Base-by-base conservation (phyloP, 2,797 vertebrate species). In the Capromys pilorides region DNA sequence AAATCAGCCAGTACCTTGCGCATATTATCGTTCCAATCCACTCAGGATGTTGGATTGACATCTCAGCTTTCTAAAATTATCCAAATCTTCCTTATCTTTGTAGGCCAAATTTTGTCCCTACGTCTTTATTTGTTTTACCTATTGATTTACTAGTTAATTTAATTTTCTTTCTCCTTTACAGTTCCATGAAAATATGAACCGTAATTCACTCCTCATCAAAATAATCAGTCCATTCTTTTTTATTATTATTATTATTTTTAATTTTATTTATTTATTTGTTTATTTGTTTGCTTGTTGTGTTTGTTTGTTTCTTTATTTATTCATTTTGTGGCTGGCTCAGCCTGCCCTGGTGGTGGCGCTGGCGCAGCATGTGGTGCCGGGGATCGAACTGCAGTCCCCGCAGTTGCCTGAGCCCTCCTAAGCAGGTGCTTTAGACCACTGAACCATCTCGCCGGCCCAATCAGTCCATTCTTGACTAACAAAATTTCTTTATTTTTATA, bases 11-110 rank as follows among this genome's bases (percentile, higher is more conserved):
- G 5, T 28, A n/a, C 21, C 31, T 33, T 21, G 49, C n/a, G 8
- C n/a, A 78, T 49, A 19, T 18, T 67, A 67, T n/a, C 33, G 16
- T 67, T n/a, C 6, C 33, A 67, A 19, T 11, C 9, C 9, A 33
- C 36, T 51, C 33, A 79, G 41, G 81, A 77, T 6, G 1, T 66
- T 96, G 19, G 22, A 59, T 85, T 81, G 78, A 14, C 36, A 79
- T 45, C 81, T 90, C 24, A 73, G 31, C 39, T 85, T 91, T 86
- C n/a, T 87, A 62, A 90, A 92, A 21, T 45, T 64, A 82, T 49
- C 59, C 36, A 5, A 69, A 57, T 67, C 66, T 69, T 19, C 28
- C 54, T 69, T 33, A 31, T 33, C 18, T 19, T 77, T 49, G 33
- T 67, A 85, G 45, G 6, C 85, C 24, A 54, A 93, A 92, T 66